Conservation (phyloP, 2,888 invertebrate species). For the Melitaea athalia region DNA sequence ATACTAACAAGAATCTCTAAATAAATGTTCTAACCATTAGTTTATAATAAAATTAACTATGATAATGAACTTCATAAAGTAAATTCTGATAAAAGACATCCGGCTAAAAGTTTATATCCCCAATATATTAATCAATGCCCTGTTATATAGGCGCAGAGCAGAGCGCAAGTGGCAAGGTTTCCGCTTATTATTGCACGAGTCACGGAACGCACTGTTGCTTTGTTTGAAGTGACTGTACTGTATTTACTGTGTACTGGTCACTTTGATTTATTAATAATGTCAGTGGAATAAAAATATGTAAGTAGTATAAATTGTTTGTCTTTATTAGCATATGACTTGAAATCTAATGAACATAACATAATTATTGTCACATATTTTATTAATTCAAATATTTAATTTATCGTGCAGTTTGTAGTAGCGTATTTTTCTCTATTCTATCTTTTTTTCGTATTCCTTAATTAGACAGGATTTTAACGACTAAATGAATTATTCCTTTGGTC, state of each 20-base stretch:
- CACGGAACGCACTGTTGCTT: conserved; percentile 53
- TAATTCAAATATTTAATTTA: too few species aligned
- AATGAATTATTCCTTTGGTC: too few species aligned
- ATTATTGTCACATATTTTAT: too few species aligned
- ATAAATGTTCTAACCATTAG: too few species aligned
- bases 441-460: too few species aligned
- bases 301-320: not conserved
- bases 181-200: conserved; percentile 64
- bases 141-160: conserved; percentile 22
- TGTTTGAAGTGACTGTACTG: conserved; percentile 59
- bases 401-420: too few species aligned
- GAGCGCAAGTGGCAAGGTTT: conserved; percentile 49
- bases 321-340: not conserved
- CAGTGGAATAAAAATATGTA: not conserved
- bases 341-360: too few species aligned
- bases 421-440: too few species aligned
- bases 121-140: conserved; percentile 27
- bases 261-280: not conserved
- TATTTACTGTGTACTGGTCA: conserved; percentile 41
- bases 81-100: not conserved
- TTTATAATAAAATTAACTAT: too few species aligned
- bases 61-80: too few species aligned
- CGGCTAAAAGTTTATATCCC: conserved; percentile 13
- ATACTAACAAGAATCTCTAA: too few species aligned
- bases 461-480: too few species aligned